Conservation (phyloP, 1,140 invertebrate species). For the Glossosoma conforme region DNA sequence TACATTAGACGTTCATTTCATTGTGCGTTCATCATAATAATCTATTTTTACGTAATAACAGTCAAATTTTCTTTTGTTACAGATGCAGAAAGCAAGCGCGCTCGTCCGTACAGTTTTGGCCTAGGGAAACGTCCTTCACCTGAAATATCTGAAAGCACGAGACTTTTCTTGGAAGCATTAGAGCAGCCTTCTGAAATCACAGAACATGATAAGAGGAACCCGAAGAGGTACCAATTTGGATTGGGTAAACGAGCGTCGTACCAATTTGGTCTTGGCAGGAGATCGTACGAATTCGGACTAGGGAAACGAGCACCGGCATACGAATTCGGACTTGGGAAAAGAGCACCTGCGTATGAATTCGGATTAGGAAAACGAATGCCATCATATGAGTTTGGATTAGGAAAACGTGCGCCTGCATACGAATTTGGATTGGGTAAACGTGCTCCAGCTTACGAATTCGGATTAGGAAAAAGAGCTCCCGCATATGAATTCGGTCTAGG, state of each 20-base stretch:
- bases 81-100: slow-evolving; percentile 44
- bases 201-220: too few relatives aligned
- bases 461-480: slow-evolving; percentile 52
- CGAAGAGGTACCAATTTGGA: too few relatives aligned
- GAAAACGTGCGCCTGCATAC: slow-evolving; percentile 34
- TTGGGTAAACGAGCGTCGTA: too few relatives aligned
- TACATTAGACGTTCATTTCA: too few relatives aligned
- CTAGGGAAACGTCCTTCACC: slow-evolving; percentile 42
- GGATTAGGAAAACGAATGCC: slow-evolving; percentile 38
- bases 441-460: slow-evolving; percentile 41
- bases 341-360: slow-evolving; percentile 32
- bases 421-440: slow-evolving; percentile 44
- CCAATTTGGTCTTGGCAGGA: slow-evolving; percentile 41
- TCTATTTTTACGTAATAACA: too few relatives aligned
- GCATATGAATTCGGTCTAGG: slow-evolving; percentile 54
- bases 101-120: slow-evolving; percentile 46
- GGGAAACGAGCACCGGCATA: slow-evolving; percentile 41
- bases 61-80: slow-evolving; percentile 32
- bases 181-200: neutral
- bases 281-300: slow-evolving; percentile 30
- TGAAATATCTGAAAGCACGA: too few relatives aligned
- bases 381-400: slow-evolving; percentile 30
- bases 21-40: too few relatives aligned
- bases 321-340: slow-evolving; percentile 45
- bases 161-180: neutral